Percentiles rank a stretch among this genome's conserved stretches.
Evolutionary conservation across 1,140 invertebrate genomes (phyloP).

Genomic region (Nasonia longicornis): DNA sequence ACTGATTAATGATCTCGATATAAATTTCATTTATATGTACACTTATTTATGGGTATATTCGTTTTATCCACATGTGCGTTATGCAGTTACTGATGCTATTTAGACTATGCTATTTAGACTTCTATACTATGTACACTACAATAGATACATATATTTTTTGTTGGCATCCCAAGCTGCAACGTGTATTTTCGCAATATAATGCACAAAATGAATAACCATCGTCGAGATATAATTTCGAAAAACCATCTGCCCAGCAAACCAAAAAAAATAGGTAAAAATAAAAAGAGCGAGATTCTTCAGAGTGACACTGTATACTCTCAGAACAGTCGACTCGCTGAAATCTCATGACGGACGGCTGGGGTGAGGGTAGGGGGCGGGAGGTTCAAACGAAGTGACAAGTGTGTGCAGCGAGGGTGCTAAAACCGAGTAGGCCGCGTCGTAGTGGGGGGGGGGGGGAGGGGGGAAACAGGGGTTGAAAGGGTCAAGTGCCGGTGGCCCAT

Average conservation of each 20-base stretch:
- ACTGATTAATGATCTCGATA: neutral
- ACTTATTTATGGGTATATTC: no score
- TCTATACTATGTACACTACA: no score
- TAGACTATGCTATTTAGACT: no score
- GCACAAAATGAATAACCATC: no score
- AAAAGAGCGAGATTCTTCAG: neutral
- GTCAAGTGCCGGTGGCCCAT: neutral
- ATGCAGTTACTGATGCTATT: no score
- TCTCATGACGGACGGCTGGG: neutral
- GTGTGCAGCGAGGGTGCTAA: neutral
- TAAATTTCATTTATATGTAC: no score
- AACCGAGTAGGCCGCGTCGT: neutral
- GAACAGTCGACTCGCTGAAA: neutral
- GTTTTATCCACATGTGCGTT: no score
- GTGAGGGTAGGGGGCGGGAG: neutral
- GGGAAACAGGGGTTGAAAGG: neutral
- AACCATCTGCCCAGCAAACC: neutral
- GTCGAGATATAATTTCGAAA: neutral
- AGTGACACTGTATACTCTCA: no score
- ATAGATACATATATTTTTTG: no score
- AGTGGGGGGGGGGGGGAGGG: neutral
- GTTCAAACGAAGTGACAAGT: neutral
- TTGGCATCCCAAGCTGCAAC: no score
- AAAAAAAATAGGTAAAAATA: neutral
- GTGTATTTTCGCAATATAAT: no score